Evolutionary conservation across 2,113 vertebrate genomes (phyloP), one percentile per base, ranked within the genome.

Genomic region (Numenius arquata): DNA sequence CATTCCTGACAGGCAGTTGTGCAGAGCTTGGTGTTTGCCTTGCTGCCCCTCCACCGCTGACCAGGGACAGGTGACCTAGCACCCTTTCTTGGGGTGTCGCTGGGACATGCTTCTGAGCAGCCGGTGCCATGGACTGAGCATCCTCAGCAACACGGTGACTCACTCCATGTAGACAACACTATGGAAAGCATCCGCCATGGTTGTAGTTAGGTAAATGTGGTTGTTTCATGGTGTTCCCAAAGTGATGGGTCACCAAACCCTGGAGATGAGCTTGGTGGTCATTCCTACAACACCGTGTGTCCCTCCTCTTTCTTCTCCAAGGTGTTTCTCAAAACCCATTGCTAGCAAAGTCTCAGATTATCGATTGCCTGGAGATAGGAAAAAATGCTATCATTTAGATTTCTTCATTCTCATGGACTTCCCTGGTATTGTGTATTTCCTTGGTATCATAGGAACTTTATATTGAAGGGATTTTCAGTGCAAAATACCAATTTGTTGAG

Each of bases 91-190:
- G 34, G 74, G 22, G 53, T 80, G 62, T 13, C 10, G 9, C 30
- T 82, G 66, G 18, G 66, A 65, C 68, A 36, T 0, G 0, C 4
- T 48, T 75, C 72, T 26, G 53, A 67, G 63, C 20, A 18, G 3
- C 32, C 0, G 0, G 40, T 19, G 47, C 56, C 47, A 12, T 0
- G 43, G 66, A 30, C 2, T 3, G 3, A 36, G 73, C 26, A 20
- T 5, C 40, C 82, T 45, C 2, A 1, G 3, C 2, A 6, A 3
- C 2, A 32, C 0, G 2, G 20, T 41, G 59, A 19, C 20, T 83
- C 38, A 20, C 36, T 68, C 36, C 27, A 9, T 9, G 2, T 11
- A 22, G n/a, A n/a, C 36, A 81, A 41, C 78, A 26, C 50, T 21
- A 2, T 7, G 20, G 41, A 55, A 50, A 70, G 29, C 83, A 71